Base-by-base conservation (phyloP, 2,888 invertebrate genomes). In the Nephrotoma flavescens region DNA sequence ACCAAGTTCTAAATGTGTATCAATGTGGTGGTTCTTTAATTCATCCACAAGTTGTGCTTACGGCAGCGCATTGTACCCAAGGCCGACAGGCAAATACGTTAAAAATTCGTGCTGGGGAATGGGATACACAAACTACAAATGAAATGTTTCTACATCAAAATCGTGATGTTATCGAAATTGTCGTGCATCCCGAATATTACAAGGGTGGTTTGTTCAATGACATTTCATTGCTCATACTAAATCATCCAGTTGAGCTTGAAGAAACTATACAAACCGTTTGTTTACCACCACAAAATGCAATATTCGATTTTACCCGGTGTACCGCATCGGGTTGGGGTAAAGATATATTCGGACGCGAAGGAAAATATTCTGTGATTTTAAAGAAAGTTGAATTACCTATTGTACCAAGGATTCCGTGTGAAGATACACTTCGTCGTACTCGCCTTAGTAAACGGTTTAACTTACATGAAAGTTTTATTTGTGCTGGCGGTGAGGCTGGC, bases 41-140 rank as follows among this genome's bases (percentile, higher is more conserved):
- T 85, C 89, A 90, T 45, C 90, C 91, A 0, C 12, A 86, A n/a
- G 96, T 95, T 0, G 95, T 96, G 0, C 89, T 97, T 3, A 97
- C 97, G 0, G 96, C 96, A 0, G 96, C 96, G 0, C 97, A 97
- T 90, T 96, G 96, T 90, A 94, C 96, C 41, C 84, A 89, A 1
- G 89, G 89, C 41, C 90, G 89, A 41, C 86, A 88, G 0, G 87
- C 89, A 0, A 87, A 88, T 31, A 86, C 89, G 57, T 89, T 93
- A 4, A 89, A 90, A 71, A 92, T 95, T 2, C 93, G 96, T 0
- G 95, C 95, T 0, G 96, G 96, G 0, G 96, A 96, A 91, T 97
- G 96, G 96, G 96, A 96, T 91, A 95, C 96, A 0, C 95, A 95
- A 90, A 95, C 94, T 0, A 94, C 93, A 47, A 93, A 93, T 85